These are phyloP conservation scores for Craniophora ligustri DNA, from an alignment of 2,888 invertebrate species.

Conservation along the genomic window DNA sequence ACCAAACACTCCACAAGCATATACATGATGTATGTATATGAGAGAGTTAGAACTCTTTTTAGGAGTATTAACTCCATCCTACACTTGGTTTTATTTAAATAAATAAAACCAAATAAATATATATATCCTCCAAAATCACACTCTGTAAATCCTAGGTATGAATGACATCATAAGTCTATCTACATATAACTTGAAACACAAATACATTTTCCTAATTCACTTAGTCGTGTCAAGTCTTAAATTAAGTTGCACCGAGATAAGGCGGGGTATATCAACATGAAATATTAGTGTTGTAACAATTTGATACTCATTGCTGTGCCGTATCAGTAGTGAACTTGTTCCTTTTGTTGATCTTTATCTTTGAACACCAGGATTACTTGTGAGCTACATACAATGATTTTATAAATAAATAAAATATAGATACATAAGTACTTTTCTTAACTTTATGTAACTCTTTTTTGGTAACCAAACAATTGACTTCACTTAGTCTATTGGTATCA, in stretches of 20 bases:
- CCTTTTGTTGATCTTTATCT: slow-evolving; percentile 37
- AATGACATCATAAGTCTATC: too few relatives aligned
- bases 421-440: too few relatives aligned
- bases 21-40: too few relatives aligned
- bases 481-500: too few relatives aligned
- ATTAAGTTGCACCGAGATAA: slow-evolving; percentile 43
- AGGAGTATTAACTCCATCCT: too few relatives aligned
- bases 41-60: too few relatives aligned
- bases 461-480: too few relatives aligned
- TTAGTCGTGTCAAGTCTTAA: slow-evolving; percentile 30
- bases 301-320: slow-evolving; percentile 42
- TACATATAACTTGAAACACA: slow-evolving; percentile 19
- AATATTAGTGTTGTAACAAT: slow-evolving; percentile 46
- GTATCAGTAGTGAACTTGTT: slow-evolving; percentile 39
- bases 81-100: too few relatives aligned
- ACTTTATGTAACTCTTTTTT: too few relatives aligned
- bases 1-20: too few relatives aligned
- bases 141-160: neutral
- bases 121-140: neutral
- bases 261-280: slow-evolving; percentile 32
- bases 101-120: neutral
- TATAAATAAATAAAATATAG: too few relatives aligned
- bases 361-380: slow-evolving; percentile 32
- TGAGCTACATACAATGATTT: slow-evolving; percentile 19
- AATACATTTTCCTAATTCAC: slow-evolving; percentile 47